Evolutionary conservation across 2,113 vertebrate genomes (phyloP).

Genomic region (Strix aluco): DNA sequence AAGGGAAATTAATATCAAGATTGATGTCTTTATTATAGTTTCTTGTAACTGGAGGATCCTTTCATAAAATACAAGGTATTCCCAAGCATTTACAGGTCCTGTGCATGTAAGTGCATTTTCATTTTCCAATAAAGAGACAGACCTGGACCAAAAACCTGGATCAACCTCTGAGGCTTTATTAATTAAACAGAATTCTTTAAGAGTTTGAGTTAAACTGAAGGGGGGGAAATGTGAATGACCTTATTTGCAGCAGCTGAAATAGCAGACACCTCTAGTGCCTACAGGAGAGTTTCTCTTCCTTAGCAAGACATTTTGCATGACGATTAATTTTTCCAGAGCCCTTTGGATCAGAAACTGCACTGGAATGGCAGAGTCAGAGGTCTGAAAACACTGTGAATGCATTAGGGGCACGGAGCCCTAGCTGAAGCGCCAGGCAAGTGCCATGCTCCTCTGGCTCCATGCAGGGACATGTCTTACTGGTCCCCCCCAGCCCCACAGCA

Average conservation of each 20-base stretch:
- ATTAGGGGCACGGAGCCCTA: background rate
- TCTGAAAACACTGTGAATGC: background rate
- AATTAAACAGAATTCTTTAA: background rate
- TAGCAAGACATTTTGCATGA: background rate
- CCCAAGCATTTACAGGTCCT: background rate
- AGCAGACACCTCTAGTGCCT: background rate
- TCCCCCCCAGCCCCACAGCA: background rate
- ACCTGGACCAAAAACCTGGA: background rate
- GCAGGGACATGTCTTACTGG: background rate
- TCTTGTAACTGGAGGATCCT: background rate
- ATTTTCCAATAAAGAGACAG: background rate
- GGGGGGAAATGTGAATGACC: background rate
- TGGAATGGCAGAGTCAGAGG: background rate
- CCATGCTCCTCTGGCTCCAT: fast-evolving
- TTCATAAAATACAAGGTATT: background rate
- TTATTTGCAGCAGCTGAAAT: background rate
- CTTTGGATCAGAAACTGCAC: background rate
- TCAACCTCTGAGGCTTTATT: background rate
- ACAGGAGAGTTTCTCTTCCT: background rate
- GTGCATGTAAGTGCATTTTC: background rate
- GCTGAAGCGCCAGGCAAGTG: background rate
- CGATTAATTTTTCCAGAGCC: background rate
- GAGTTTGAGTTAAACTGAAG: background rate
- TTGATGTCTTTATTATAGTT: background rate
- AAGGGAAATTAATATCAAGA: background rate